Evolutionary conservation across 2,797 vertebrate species (phyloP), one percentile per base, ranked within the genome.

Genomic region (Potorous gilbertii): DNA sequence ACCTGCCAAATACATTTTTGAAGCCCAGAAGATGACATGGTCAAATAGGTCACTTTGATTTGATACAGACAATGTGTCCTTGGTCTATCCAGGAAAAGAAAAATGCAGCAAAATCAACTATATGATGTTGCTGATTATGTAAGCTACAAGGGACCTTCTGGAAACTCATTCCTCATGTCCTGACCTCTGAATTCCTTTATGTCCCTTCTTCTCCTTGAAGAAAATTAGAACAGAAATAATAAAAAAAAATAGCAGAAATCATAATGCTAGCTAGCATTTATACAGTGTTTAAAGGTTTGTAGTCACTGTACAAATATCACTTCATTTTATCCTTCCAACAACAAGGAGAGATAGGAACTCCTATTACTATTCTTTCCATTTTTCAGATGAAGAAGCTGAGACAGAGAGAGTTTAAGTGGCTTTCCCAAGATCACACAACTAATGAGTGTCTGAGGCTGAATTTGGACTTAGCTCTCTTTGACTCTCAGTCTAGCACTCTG

Each of bases 1-100:
- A 46, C 28, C 54, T 93, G 28, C 50, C 54, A 21, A 90, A 52
- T 74, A n/a, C 50, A 59, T 90, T 55, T 56, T 11, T 27, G 34
- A 90, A 28, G 74, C 54, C 21, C 55, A 21, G 5, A 10, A 13
- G 46, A 34, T 50, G 89, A 9, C 16, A 0, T 0, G 90, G 94
- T n/a, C 54, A 92, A 93, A 94, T 5, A 10, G 56, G 95, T 57
- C 57, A 34, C 40, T 55, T 56, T 91, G 40, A 50, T 94, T 31
- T 12, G 24, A 92, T n/a, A 14, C 13, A 54, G 0, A 14, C 0
- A 12, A 34, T 50, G 0, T 28, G 0, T 28, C 90, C 55, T 62
- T 92, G 31, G 91, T 93, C 87, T 92, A 87, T 90, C n/a, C 91
- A 93, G 54, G 90, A 95, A 50, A 96, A 94, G 90, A 93, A 50